A percentile compares a stretch with the other conserved stretches of the same genome.
These are phyloP conservation scores for Tanytarsus gracilentus DNA, from an alignment of 2,888 invertebrate genomes.

Conservation along the genomic window DNA sequence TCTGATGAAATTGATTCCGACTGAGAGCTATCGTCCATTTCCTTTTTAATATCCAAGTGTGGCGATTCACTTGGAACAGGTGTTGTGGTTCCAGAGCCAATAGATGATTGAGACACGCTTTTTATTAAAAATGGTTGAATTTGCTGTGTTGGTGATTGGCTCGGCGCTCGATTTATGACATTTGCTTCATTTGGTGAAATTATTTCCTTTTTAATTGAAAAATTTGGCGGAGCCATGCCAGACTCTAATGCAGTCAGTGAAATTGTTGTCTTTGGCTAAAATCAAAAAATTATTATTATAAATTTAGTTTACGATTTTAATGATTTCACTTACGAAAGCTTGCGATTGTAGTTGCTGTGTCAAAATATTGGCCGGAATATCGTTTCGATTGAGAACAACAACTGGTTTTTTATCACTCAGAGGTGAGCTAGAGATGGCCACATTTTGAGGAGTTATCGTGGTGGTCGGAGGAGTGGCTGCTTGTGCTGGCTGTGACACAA, in stretches of 20 bases:
- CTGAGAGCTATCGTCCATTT: constrained; percentile 60
- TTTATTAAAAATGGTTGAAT: constrained; percentile 2
- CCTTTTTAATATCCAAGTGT: constrained; percentile 59
- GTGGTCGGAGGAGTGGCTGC: constrained; percentile 31
- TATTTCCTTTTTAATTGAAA: constrained; percentile 22
- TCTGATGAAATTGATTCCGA: constrained; percentile 53
- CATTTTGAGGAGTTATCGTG: neutral
- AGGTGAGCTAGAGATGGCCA: constrained; percentile 30
- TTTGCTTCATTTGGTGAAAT: constrained; percentile 33
- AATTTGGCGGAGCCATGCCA: constrained; percentile 14
- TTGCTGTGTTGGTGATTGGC: constrained; percentile 15
- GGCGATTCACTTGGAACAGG: constrained; percentile 38
- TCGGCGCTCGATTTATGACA: neutral
- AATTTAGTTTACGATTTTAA: neutral
- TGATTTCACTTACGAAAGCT: constrained; percentile 31
- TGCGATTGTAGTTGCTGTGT: constrained; percentile 39
- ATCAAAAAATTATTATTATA: constrained; percentile 1
- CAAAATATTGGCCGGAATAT: constrained; percentile 3
- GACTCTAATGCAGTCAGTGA: neutral
- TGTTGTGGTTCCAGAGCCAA: constrained; percentile 38
- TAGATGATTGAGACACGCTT: constrained; percentile 21
- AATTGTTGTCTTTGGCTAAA: constrained; percentile 12
- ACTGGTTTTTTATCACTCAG: constrained; percentile 20
- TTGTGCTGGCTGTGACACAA: constrained; percentile 44
- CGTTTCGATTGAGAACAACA: constrained; percentile 16